Conservation (phyloP, 1,140 invertebrate genomes). For the Ips nitidus region DNA sequence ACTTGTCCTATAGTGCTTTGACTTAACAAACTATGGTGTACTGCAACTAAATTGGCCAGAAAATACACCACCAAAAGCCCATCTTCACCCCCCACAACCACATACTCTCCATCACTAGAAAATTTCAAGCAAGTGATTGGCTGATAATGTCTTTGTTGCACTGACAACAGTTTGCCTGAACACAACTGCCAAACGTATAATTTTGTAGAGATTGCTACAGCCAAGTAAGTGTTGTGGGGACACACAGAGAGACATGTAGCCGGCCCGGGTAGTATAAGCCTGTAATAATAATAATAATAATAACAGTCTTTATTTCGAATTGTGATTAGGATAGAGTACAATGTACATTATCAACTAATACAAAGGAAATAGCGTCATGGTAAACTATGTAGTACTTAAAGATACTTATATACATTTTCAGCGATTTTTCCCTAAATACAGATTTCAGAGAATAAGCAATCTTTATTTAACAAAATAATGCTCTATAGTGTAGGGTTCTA, state of each 20-base stretch:
- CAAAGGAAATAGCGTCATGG: too few species aligned
- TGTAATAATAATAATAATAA: constrained; percentile 45
- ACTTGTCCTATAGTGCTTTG: constrained; percentile 57
- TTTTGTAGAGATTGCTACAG: constrained; percentile 77
- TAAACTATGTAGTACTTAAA: too few species aligned
- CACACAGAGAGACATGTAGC: constrained; percentile 69
- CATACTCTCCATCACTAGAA: constrained; percentile 69
- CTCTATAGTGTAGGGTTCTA: too few species aligned
- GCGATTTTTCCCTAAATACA: too few species aligned
- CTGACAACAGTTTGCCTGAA: constrained; percentile 72
- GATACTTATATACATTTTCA: too few species aligned
- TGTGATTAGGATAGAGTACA: background rate
- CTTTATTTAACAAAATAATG: too few species aligned
- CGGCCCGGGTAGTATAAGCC: constrained; percentile 78
- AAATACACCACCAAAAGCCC: constrained; percentile 77
- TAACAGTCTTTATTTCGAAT: background rate
- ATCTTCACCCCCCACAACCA: constrained; percentile 81
- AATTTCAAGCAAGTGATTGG: constrained; percentile 73
- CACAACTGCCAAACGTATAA: constrained; percentile 82
- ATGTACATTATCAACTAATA: too few species aligned
- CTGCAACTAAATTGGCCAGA: constrained; percentile 53
- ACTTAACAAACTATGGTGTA: constrained; percentile 51
- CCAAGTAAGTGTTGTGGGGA: constrained; percentile 68
- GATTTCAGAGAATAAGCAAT: too few species aligned
- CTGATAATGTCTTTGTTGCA: constrained; percentile 78